Conservation (phyloP, 2,797 vertebrate species). For the Moxostoma hubbsi region DNA sequence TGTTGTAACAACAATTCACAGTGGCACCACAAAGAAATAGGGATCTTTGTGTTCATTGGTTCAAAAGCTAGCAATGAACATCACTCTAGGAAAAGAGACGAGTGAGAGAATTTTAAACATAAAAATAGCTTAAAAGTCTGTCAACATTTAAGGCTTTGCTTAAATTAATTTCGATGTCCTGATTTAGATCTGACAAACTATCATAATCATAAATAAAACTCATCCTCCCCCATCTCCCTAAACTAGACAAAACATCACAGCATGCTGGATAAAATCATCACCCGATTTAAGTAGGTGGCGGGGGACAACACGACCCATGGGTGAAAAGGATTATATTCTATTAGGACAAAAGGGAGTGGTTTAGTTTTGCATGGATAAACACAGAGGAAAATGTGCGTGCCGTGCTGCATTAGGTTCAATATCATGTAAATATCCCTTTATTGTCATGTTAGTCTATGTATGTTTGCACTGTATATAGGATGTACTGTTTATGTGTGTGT, state of each 20-base stretch:
- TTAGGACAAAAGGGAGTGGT: constrained; percentile 37
- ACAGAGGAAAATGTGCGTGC: constrained; percentile 11
- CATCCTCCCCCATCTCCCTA: constrained; percentile 26
- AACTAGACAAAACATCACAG: constrained; percentile 50
- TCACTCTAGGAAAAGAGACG: constrained; percentile 37
- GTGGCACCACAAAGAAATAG: too few species aligned
- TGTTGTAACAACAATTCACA: too few species aligned
- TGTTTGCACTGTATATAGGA: not conserved
- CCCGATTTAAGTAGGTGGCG: constrained; percentile 48
- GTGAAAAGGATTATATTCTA: constrained; percentile 49
- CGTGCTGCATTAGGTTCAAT: constrained; percentile 2
- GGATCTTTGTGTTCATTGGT: too few species aligned
- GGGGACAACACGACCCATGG: constrained; percentile 44
- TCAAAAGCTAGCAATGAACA: not conserved
- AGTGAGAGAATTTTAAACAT: not conserved
- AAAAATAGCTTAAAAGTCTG: constrained; percentile 28
- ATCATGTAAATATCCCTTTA: constrained; percentile 21
- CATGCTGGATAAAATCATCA: constrained; percentile 30
- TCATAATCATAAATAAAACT: constrained; percentile 44
- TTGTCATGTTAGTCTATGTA: not conserved
- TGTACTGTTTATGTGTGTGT: not conserved
- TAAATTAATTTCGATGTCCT: constrained; percentile 31
- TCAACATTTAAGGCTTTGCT: constrained; percentile 24
- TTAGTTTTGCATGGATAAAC: constrained; percentile 38
- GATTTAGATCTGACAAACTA: constrained; percentile 42